Conservation (phyloP, 2,888 invertebrate species). For the Muschampia plurimacula region DNA sequence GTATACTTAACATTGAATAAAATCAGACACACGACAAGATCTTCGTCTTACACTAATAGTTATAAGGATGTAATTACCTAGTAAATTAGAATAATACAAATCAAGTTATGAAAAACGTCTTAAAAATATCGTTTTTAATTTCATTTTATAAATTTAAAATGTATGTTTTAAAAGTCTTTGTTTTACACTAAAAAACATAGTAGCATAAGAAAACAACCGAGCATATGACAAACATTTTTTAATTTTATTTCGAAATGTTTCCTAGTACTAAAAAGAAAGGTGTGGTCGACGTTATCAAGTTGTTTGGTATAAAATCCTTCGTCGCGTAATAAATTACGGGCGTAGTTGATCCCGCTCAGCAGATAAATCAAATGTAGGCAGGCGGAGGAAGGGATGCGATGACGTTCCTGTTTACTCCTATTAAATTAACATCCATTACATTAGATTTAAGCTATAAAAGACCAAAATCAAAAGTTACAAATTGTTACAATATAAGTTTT, state of each 20-base stretch:
- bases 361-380: slow-evolving; percentile 78
- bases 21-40: too few relatives aligned
- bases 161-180: too few relatives aligned
- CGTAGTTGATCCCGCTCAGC: slow-evolving; percentile 70
- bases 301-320: slow-evolving; percentile 59
- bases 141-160: too few relatives aligned
- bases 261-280: slow-evolving; percentile 8
- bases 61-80: too few relatives aligned
- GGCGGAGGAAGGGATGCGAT: slow-evolving; percentile 63
- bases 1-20: too few relatives aligned
- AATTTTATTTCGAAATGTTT: not conserved
- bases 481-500: not conserved
- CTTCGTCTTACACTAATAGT: too few relatives aligned
- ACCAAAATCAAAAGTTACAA: not conserved
- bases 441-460: not conserved
- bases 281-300: slow-evolving; percentile 62
- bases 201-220: too few relatives aligned
- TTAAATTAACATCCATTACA: slow-evolving; percentile 34
- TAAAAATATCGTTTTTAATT: too few relatives aligned
- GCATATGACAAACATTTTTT: too few relatives aligned
- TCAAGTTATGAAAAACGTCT: too few relatives aligned
- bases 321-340: slow-evolving; percentile 72
- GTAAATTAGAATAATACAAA: too few relatives aligned
- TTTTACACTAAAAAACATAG: too few relatives aligned
- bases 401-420: slow-evolving; percentile 59